Evolutionary conservation across 2,797 vertebrate genomes (phyloP).

Genomic region (Diplodus sargus): DNA sequence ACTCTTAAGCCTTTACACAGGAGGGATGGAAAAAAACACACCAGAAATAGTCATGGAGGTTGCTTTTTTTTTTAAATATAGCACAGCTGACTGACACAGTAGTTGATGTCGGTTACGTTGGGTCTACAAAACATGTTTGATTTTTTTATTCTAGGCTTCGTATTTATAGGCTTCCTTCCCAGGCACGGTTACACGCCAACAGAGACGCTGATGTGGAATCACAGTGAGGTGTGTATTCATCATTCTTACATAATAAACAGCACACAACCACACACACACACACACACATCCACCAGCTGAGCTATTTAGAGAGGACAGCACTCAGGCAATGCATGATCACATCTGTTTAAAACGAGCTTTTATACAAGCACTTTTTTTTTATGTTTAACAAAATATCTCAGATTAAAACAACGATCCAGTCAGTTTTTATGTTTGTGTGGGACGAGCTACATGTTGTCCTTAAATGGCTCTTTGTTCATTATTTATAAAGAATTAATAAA

Average conservation of each 20-base stretch:
- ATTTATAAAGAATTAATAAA: neutral
- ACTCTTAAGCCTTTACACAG: constrained; percentile 11
- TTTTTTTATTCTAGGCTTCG: neutral
- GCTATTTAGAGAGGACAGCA: constrained; percentile 13
- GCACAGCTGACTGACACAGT: constrained; percentile 35
- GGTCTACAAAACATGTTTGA: constrained; percentile 12
- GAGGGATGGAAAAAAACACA: constrained; percentile 35
- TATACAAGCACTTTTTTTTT: neutral
- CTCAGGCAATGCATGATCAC: neutral
- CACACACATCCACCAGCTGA: constrained; percentile 1
- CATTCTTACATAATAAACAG: constrained; percentile 30
- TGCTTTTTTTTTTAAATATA: constrained; percentile 48
- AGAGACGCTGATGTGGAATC: constrained; percentile 19
- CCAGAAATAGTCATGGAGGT: constrained; percentile 41
- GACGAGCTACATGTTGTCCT: neutral
- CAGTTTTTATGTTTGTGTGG: too few species aligned
- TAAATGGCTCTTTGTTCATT: neutral
- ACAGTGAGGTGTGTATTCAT: constrained; percentile 19
- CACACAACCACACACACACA: constrained; percentile 23
- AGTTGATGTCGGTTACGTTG: constrained; percentile 20
- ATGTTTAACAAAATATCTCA: neutral
- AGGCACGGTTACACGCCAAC: neutral
- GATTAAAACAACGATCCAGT: neutral
- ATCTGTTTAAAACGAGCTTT: neutral
- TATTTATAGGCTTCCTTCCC: constrained; percentile 1